Conservation (phyloP, 2,797 vertebrate species). For the Tadarida brasiliensis region DNA sequence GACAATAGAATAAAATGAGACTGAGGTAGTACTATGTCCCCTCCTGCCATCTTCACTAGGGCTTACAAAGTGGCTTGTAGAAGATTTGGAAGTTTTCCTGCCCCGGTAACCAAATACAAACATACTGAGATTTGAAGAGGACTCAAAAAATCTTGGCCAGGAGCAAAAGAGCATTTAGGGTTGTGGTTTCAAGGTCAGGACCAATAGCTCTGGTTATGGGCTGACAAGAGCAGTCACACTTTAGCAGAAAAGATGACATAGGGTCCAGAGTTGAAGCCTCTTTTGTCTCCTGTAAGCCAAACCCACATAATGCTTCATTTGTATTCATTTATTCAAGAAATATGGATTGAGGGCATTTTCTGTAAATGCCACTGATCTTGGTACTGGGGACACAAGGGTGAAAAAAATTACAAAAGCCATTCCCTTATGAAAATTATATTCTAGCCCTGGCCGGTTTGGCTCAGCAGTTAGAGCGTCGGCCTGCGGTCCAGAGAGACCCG, state of each 20-base stretch:
- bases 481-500: no score
- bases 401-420: background rate
- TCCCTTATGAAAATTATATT: background rate
- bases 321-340: background rate
- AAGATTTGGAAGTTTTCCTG: background rate
- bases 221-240: background rate
- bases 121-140: background rate
- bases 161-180: background rate
- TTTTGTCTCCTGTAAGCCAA: background rate
- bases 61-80: background rate
- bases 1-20: background rate
- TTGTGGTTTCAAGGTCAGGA: background rate
- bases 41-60: background rate
- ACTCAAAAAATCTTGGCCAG: background rate
- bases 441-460: no score
- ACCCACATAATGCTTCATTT: background rate
- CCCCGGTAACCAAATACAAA: background rate
- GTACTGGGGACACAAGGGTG: background rate
- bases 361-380: background rate
- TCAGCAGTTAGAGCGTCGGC: no score
- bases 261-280: background rate
- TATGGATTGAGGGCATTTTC: background rate
- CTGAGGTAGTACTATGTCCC: background rate
- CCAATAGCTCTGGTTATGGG: background rate
- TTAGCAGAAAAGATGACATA: background rate